Evolutionary conservation across 2,797 vertebrate species (phyloP).

Genomic region (Hoplostethus atlanticus): DNA sequence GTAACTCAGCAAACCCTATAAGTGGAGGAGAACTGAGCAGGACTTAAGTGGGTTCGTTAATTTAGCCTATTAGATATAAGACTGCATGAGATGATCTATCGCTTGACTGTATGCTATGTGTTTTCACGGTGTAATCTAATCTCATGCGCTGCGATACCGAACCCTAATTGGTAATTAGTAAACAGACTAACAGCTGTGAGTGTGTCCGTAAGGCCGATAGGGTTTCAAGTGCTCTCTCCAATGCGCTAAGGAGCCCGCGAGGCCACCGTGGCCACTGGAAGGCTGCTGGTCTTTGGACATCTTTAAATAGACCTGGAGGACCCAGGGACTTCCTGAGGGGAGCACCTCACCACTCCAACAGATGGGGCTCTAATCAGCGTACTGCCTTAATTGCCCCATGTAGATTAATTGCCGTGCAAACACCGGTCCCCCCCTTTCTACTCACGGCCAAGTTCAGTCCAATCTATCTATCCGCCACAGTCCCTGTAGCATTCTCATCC

Average conservation of each 20-base stretch:
- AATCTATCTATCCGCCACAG: constrained; percentile 58
- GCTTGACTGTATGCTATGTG: constrained; percentile 40
- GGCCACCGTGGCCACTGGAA: constrained; percentile 11
- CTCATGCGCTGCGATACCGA: constrained; percentile 56
- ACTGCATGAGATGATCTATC: constrained; percentile 65
- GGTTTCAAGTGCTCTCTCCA: constrained; percentile 49
- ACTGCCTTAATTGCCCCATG: constrained; percentile 69
- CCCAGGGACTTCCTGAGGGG: constrained; percentile 51
- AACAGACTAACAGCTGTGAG: constrained; percentile 56
- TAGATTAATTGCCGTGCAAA: constrained; percentile 77
- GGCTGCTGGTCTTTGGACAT: constrained; percentile 44
- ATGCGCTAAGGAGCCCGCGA: constrained; percentile 1
- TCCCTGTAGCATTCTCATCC: constrained; percentile 61
- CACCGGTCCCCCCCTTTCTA: constrained; percentile 36
- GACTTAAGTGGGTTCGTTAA: constrained; percentile 71
- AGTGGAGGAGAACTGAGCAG: constrained; percentile 42
- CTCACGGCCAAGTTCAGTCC: constrained; percentile 67
- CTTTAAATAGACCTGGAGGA: constrained; percentile 58
- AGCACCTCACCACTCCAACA: constrained; percentile 65
- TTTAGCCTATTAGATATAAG: constrained; percentile 70
- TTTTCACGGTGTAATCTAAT: constrained; percentile 67
- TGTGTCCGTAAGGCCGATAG: constrained; percentile 41
- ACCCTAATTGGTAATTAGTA: constrained; percentile 72
- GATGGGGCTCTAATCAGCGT: constrained; percentile 72
- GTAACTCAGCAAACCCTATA: constrained; percentile 67